These are phyloP conservation scores for Pyrochroa serraticornis DNA, from an alignment of 2,888 invertebrate genomes.

Conservation along the genomic window DNA sequence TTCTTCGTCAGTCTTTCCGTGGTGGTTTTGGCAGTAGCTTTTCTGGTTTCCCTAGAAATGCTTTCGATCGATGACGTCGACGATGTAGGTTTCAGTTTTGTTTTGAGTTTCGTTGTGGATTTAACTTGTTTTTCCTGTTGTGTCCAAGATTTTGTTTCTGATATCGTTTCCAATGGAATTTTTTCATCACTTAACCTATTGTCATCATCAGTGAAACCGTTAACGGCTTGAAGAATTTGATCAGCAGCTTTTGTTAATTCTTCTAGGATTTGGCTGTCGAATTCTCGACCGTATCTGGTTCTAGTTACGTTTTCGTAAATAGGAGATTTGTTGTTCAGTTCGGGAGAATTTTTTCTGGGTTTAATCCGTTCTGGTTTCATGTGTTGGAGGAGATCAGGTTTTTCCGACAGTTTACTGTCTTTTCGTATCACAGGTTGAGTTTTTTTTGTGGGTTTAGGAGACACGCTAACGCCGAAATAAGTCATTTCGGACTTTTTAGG, in stretches of 20 bases:
- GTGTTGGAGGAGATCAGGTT: constrained; percentile 50
- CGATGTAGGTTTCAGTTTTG: constrained; percentile 49
- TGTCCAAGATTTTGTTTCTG: constrained; percentile 56
- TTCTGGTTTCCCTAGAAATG: constrained; percentile 35
- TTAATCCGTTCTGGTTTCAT: constrained; percentile 32
- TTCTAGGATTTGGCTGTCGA: constrained; percentile 59
- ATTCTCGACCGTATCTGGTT: constrained; percentile 35
- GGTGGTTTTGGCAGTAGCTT: constrained; percentile 21
- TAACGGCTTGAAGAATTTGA: constrained; percentile 64
- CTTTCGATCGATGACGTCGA: constrained; percentile 57
- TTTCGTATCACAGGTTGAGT: constrained; percentile 41
- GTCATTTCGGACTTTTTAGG: constrained; percentile 56
- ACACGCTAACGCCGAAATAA: constrained; percentile 52
- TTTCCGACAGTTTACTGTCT: constrained; percentile 43
- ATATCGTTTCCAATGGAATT: constrained; percentile 54
- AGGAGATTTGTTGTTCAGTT: constrained; percentile 36
- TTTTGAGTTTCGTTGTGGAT: constrained; percentile 35
- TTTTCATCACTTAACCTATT: constrained; percentile 46
- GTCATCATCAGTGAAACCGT: constrained; percentile 61
- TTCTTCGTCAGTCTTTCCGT: constrained; percentile 34
- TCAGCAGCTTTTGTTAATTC: constrained; percentile 66
- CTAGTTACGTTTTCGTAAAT: constrained; percentile 53
- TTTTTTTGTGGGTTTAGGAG: constrained; percentile 43
- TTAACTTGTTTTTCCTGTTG: constrained; percentile 38
- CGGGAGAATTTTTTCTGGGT: constrained; percentile 14